These are phyloP conservation scores for Balaeniceps rex DNA, from an alignment of 2,113 vertebrate genomes.

Conservation along the genomic window DNA sequence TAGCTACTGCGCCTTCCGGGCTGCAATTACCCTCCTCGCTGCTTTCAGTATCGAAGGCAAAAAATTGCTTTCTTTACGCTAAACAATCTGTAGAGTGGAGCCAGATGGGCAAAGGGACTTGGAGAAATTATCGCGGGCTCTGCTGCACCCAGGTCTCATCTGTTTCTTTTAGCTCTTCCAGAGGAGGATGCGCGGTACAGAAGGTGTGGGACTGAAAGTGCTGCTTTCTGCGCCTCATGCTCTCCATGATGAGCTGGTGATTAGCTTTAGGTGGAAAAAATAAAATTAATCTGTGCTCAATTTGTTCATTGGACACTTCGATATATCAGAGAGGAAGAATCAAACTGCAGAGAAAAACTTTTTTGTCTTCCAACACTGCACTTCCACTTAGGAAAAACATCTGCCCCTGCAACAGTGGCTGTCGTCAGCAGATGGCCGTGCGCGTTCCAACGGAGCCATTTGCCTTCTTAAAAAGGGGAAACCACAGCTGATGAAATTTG, in stretches of 20 bases:
- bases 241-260: background rate
- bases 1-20: background rate
- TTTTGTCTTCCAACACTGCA: background rate
- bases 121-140: background rate
- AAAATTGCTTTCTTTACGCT: background rate
- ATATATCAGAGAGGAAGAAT: background rate
- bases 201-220: background rate
- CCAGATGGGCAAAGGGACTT: background rate
- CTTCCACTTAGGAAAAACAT: background rate
- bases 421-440: background rate
- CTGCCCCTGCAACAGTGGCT: background rate
- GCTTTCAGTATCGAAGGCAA: conserved; percentile 5
- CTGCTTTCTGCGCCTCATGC: background rate
- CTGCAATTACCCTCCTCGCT: conserved; percentile 8
- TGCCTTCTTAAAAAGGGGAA: background rate
- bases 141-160: background rate
- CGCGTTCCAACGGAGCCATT: accelerated
- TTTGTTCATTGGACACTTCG: background rate
- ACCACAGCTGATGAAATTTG: background rate
- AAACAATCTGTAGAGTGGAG: background rate
- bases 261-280: background rate
- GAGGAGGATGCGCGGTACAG: accelerated
- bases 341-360: background rate
- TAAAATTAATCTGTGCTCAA: background rate
- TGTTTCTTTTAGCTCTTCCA: background rate